Conservation (phyloP, 2,113 vertebrate species). For the Recurvirostra avosetta region DNA sequence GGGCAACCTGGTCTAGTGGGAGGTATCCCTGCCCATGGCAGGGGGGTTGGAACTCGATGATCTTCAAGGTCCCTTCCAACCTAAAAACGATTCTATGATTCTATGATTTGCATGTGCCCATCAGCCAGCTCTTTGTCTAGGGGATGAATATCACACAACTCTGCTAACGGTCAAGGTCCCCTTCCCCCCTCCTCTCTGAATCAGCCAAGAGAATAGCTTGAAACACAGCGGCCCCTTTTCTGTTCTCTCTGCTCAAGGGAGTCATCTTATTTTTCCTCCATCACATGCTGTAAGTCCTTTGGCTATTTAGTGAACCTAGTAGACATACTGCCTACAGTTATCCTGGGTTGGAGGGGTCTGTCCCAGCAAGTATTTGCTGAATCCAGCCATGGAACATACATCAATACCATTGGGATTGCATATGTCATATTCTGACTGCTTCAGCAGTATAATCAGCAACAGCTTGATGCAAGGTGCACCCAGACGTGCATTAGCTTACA, state of each 20-base stretch:
- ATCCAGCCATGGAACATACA: fast-evolving
- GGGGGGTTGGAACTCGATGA: no score
- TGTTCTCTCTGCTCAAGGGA: neutral
- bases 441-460: neutral
- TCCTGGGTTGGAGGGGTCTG: neutral
- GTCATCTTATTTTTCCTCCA: neutral
- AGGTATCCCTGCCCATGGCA: no score
- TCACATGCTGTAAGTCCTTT: neutral
- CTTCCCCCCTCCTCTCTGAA: neutral
- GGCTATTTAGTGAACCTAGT: neutral
- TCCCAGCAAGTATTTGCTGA: neutral
- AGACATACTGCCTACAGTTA: neutral
- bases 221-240: neutral
- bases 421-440: neutral
- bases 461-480: neutral
- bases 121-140: neutral
- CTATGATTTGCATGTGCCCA: neutral
- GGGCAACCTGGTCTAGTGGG: no score
- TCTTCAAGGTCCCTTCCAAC: no score
- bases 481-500: neutral
- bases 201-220: neutral
- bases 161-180: neutral
- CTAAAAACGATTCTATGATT: no score
- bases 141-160: neutral
- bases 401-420: no score